A percentile compares a stretch with the other conserved stretches of the same genome.
These are phyloP conservation scores for Siniperca chuatsi DNA, from an alignment of 2,113 vertebrate genomes.

Conservation along the genomic window DNA sequence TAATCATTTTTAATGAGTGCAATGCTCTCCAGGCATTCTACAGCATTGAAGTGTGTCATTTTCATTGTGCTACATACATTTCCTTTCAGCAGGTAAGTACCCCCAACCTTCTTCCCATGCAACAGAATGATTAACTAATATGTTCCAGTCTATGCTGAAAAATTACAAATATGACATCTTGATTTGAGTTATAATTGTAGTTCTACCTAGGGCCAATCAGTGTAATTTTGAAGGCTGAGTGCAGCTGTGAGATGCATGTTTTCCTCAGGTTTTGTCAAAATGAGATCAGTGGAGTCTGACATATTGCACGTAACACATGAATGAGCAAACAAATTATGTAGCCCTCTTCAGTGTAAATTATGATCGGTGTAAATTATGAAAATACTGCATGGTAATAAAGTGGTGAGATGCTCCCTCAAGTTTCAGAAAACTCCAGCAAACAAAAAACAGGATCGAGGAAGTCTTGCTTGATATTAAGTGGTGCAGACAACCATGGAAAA, in stretches of 20 bases:
- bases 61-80: not conserved
- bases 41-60: slow-evolving; percentile 35
- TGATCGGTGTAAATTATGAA: not conserved
- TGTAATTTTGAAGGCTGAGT: slow-evolving; percentile 13
- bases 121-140: not conserved
- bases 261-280: slow-evolving; percentile 29
- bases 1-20: slow-evolving; percentile 58
- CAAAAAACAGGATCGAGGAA: too few species aligned
- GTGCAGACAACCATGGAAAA: too few species aligned
- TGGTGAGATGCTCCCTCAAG: not conserved
- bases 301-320: slow-evolving; percentile 50
- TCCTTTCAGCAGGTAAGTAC: slow-evolving; percentile 14
- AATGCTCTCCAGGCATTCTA: slow-evolving; percentile 52
- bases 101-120: not conserved
- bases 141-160: not conserved
- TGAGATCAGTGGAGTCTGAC: slow-evolving; percentile 40
- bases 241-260: slow-evolving; percentile 9
- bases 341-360: not conserved
- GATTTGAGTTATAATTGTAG: slow-evolving; percentile 20
- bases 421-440: not conserved
- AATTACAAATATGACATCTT: not conserved
- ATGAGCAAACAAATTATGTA: slow-evolving; percentile 53
- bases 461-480: too few species aligned
- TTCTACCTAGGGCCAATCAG: not conserved
- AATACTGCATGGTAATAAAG: not conserved